These are phyloP conservation scores for Antennarius striatus DNA, from an alignment of 2,113 vertebrate genomes.

Conservation along the genomic window DNA sequence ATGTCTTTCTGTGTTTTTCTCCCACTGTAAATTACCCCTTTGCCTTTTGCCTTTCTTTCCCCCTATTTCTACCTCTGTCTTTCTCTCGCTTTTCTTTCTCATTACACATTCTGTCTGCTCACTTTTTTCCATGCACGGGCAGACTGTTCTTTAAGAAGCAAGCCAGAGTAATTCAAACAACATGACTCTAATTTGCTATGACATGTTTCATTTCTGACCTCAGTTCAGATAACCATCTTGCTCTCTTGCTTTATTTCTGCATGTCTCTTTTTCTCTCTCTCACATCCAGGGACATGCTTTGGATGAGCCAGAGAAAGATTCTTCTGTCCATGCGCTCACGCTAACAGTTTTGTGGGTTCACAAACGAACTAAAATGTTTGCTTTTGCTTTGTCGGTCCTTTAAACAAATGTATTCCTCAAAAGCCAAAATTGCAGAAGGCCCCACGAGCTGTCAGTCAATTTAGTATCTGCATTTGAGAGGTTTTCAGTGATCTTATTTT, in stretches of 20 bases:
- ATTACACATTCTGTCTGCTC: conserved; percentile 48
- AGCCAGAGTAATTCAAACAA: conserved; percentile 81
- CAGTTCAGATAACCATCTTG: conserved; percentile 82
- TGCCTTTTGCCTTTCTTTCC: conserved; percentile 21
- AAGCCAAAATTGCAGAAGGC: conserved; percentile 25
- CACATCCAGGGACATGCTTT: conserved; percentile 45
- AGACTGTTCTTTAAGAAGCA: conserved; percentile 68
- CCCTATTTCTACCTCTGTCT: conserved; percentile 8
- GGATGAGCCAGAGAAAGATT: conserved; percentile 54
- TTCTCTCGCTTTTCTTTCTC: conserved; percentile 37
- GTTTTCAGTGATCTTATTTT: conserved; percentile 20
- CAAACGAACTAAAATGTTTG: conserved; percentile 65
- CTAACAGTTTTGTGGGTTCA: conserved; percentile 57
- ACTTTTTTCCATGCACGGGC: conserved; percentile 23
- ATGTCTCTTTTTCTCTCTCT: conserved; percentile 41
- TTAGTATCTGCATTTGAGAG: conserved; percentile 40
- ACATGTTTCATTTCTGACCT: conserved; percentile 85
- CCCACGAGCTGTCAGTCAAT: conserved; percentile 19
- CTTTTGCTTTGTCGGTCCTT: conserved; percentile 56
- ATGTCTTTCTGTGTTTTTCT: conserved; percentile 49
- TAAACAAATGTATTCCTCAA: conserved; percentile 52
- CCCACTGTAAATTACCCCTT: conserved; percentile 51
- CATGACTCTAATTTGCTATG: conserved; percentile 84
- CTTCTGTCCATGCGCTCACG: conserved; percentile 40
- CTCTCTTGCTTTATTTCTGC: conserved; percentile 58